These are phyloP conservation scores for Caiman crocodilus DNA, from an alignment of 2,797 vertebrate species.

Conservation along the genomic window DNA sequence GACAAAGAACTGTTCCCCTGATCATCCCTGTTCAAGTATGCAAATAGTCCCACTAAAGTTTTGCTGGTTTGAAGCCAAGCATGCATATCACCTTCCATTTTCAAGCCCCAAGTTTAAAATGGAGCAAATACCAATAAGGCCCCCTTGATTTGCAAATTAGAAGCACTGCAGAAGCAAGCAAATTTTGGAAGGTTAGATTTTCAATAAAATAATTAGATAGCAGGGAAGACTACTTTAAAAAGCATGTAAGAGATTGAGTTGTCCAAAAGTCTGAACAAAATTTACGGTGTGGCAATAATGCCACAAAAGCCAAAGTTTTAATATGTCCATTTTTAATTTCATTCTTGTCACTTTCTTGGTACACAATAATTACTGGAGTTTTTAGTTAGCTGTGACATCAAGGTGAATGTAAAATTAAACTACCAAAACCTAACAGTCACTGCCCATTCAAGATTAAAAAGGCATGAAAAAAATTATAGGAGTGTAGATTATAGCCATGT, in stretches of 20 bases:
- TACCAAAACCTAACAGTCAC: background rate
- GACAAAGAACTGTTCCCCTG: background rate
- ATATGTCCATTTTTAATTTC: fast-evolving
- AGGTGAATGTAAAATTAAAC: background rate
- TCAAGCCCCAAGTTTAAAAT: background rate
- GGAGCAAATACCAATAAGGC: background rate
- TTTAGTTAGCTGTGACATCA: background rate
- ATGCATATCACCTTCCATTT: background rate
- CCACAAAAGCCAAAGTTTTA: background rate
- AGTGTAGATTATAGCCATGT: too few relatives aligned
- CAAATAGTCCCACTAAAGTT: background rate
- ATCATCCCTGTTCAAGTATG: background rate
- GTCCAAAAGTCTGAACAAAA: background rate
- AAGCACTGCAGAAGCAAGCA: background rate
- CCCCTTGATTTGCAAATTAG: background rate
- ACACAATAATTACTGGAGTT: fast-evolving
- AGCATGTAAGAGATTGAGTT: background rate
- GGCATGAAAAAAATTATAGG: background rate
- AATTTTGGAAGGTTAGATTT: background rate
- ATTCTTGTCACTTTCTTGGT: background rate
- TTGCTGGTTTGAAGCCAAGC: background rate
- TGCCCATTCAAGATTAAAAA: background rate
- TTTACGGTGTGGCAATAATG: background rate
- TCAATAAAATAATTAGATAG: background rate
- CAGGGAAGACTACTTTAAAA: background rate